Conservation (phyloP, 2,797 vertebrate genomes). For the Galagoides demidoff region DNA sequence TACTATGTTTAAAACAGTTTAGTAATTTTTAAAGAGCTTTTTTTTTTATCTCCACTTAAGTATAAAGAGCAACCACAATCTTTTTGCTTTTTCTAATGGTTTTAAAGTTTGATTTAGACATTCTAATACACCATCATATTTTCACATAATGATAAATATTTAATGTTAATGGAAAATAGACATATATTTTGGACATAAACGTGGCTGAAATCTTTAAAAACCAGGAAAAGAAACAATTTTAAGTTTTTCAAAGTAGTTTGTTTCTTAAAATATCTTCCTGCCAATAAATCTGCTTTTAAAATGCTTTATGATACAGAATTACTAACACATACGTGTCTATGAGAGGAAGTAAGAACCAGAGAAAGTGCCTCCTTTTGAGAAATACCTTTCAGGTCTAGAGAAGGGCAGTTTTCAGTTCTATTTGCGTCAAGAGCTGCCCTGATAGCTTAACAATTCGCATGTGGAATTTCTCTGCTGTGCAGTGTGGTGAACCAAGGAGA, state of each 20-base stretch:
- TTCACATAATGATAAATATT: constrained; percentile 76
- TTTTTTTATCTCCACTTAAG: constrained; percentile 44
- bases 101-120: constrained; percentile 70
- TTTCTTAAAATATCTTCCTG: constrained; percentile 67
- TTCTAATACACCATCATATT: constrained; percentile 69
- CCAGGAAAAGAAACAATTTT: constrained; percentile 62
- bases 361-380: not conserved
- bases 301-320: constrained; percentile 50
- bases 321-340: constrained; percentile 14
- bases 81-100: constrained; percentile 65
- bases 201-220: constrained; percentile 68
- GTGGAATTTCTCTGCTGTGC: not conserved
- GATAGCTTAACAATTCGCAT: not conserved
- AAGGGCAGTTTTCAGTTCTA: not conserved
- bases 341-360: not conserved
- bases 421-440: not conserved
- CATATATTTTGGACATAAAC: constrained; percentile 67
- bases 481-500: not conserved
- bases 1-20: constrained; percentile 9
- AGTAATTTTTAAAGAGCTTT: constrained; percentile 74
- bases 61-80: constrained; percentile 60
- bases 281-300: constrained; percentile 61
- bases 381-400: not conserved
- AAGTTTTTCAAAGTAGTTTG: constrained; percentile 64
- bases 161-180: constrained; percentile 77